Evolutionary conservation across 2,797 vertebrate species (phyloP), one percentile per base, ranked within the genome.

Genomic region (Crenichthys baileyi): DNA sequence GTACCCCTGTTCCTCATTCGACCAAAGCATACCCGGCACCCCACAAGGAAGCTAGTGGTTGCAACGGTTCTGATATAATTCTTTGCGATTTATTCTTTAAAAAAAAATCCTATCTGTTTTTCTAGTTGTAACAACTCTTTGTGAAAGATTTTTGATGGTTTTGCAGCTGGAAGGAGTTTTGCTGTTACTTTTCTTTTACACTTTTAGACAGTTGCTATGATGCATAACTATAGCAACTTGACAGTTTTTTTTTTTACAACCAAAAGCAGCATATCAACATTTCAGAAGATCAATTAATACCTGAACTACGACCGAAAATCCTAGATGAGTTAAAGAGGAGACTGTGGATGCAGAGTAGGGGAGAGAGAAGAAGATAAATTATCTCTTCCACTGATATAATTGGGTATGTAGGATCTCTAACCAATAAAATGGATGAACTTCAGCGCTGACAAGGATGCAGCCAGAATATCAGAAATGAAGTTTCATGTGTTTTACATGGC

Each of bases 61-160:
- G 16, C 18, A 53, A 53, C 18, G 5, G 4, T 16, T 53, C 51
- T 53, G 51, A 53, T 53, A 20, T 22, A 53, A 36, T 7, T 53
- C 5, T 16, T 53, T 53, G 6, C 51, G 18, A 18, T 53, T 53
- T 46, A 46, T 46, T 46, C 7, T 36, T 36, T 36, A 5, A 46
- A 46, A 46, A 46, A 46, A 46, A 46, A 73, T 83, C 72, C 9
- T 51, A 70, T 88, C 83, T 80, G 4, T 31, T 79, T 88, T 83
- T 24, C 77, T 24, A 46, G 79, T 20, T 71, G 77, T 1, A 9
- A 71, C 50, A 22, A 12, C 5, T 70, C n/a, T 50, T 70, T 48
- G 6, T 22, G 5, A 46, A 53, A 18, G 44, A 11, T 46, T 46
- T 46, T 46, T 7, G 44, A 46, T 46, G 44, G 7, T 46, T 46